Conservation (phyloP, 2,797 vertebrate species). For the Poecilia gillii region DNA sequence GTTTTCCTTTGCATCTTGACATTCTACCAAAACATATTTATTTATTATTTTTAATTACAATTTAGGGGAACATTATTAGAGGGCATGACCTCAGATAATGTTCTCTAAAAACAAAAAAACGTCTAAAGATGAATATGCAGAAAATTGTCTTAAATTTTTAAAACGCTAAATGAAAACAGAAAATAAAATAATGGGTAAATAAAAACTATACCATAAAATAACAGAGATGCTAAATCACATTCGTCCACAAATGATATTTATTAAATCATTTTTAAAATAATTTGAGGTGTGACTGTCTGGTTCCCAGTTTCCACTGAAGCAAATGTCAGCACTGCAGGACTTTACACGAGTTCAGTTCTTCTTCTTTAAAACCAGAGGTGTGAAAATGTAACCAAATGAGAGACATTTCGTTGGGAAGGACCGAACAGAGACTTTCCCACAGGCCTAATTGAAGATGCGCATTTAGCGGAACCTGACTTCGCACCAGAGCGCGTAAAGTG, state of each 20-base stretch:
- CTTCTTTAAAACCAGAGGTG: neutral
- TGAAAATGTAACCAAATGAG: neutral
- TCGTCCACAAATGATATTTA: neutral
- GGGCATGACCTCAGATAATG: neutral
- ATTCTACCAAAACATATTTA: neutral
- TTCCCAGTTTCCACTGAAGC: neutral
- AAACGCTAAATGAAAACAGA: neutral
- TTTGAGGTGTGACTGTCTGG: neutral
- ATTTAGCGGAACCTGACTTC: neutral
- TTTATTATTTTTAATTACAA: neutral
- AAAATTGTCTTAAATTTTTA: neutral
- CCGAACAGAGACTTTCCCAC: neutral
- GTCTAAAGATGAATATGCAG: neutral
- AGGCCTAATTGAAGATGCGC: neutral
- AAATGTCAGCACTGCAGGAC: neutral
- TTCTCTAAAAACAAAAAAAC: neutral
- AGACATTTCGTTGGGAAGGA: neutral
- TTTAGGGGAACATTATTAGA: neutral
- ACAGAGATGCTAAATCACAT: neutral
- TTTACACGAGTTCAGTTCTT: too few species aligned
- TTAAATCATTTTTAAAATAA: neutral
- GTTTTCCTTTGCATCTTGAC: neutral
- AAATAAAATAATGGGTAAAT: neutral
- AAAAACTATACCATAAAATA: neutral
- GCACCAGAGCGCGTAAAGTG: conserved; percentile 19